These are phyloP conservation scores for Mustela nigripes DNA, from an alignment of 2,113 vertebrate genomes.

Conservation along the genomic window DNA sequence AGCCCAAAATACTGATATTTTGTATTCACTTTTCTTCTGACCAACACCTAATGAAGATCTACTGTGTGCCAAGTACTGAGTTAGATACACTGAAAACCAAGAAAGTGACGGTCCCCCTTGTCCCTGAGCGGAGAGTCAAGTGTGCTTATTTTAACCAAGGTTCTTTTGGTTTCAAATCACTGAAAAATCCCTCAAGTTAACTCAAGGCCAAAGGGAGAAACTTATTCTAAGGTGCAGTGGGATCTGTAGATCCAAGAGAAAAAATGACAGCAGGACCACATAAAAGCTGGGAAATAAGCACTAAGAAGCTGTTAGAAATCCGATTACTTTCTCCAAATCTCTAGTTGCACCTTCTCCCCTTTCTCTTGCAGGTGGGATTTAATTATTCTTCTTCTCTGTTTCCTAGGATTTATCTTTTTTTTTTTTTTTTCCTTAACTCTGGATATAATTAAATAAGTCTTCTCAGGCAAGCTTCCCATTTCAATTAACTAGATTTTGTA, in stretches of 20 bases:
- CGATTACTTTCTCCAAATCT: neutral
- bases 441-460: neutral
- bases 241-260: neutral
- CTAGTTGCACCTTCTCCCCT: accelerated
- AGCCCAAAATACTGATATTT: neutral
- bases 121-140: neutral
- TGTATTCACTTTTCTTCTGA: neutral
- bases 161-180: slow-evolving; percentile 22
- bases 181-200: neutral
- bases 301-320: neutral
- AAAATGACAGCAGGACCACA: neutral
- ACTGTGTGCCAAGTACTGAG: neutral
- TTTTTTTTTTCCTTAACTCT: neutral
- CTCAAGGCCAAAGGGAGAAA: neutral
- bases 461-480: neutral
- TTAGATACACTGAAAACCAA: neutral
- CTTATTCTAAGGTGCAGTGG: neutral
- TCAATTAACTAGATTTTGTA: neutral
- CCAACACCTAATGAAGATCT: neutral
- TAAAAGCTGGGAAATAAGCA: neutral
- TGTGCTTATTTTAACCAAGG: neutral
- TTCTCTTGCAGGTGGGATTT: neutral
- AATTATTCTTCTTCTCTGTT: neutral
- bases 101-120: neutral
- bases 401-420: neutral